phyloP scores from a whole-genome alignment of 2,888 invertebrate species.

The Glaucopsyche alexis region DNA sequence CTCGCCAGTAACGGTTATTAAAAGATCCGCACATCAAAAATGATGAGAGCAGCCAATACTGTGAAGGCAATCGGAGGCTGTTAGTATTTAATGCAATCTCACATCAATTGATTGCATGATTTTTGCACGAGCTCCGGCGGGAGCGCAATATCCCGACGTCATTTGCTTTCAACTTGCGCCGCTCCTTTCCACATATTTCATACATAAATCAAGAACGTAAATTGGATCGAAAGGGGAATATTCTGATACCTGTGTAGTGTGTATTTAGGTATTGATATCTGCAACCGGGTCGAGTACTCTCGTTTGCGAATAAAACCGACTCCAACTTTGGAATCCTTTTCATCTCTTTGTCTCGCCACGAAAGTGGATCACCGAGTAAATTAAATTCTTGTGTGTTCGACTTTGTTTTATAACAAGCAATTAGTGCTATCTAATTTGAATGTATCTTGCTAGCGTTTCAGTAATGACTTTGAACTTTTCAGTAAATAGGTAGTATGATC shows the following conservation, averaged over 20 bases:
- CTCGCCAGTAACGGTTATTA: neutral
- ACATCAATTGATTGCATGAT: constrained; percentile 23
- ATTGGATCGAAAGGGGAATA: constrained; percentile 36
- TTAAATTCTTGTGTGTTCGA: constrained; percentile 15
- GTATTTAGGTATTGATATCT: constrained; percentile 33
- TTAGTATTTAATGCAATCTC: neutral
- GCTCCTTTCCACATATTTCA: constrained; percentile 35
- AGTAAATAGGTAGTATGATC: too few relatives aligned
- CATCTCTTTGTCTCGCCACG: constrained; percentile 27
- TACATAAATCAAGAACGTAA: constrained; percentile 39
- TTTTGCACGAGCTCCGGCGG: constrained; percentile 13
- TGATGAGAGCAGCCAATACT: neutral
- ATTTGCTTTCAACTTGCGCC: constrained; percentile 30
- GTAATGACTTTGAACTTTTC: neutral
- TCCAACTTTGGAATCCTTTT: constrained; percentile 30
- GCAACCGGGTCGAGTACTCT: constrained; percentile 31
- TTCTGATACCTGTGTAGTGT: constrained; percentile 28
- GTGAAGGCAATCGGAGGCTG: neutral
- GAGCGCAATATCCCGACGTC: neutral
- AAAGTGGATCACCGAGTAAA: constrained; percentile 16
- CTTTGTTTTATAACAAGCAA: neutral
- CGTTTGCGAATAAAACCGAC: constrained; percentile 30
- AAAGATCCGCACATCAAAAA: neutral
- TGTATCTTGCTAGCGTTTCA: neutral
- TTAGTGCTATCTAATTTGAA: neutral